Evolutionary conservation across 2,113 vertebrate species (phyloP).

Genomic region (Cochlearius cochlearius): DNA sequence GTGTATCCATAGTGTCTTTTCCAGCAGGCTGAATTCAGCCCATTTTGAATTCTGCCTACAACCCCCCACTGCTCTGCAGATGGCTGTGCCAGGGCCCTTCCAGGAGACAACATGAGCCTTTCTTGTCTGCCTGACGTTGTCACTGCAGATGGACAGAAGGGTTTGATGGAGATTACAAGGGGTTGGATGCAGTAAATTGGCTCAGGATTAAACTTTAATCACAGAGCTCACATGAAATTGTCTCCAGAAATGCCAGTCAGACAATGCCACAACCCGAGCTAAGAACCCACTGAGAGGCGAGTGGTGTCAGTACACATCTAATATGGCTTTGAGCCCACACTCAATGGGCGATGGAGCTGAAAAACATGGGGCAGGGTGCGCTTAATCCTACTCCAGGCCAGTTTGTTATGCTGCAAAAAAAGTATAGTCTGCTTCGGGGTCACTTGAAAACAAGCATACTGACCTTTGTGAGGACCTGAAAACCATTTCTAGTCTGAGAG

Average conservation of each 20-base stretch:
- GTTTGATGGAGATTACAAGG: background rate
- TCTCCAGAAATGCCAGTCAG: background rate
- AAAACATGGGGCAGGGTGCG: background rate
- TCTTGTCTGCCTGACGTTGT: background rate
- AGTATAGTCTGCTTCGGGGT: background rate
- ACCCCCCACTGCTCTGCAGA: background rate
- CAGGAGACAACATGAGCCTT: background rate
- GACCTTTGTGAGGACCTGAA: background rate
- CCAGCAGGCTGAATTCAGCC: background rate
- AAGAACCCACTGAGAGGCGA: background rate
- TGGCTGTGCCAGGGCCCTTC: accelerated
- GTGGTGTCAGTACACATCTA: background rate
- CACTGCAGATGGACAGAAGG: background rate
- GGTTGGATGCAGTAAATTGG: background rate
- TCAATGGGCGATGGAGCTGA: background rate
- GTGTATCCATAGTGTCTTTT: background rate
- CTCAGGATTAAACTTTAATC: background rate
- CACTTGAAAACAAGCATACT: background rate
- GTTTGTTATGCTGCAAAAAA: background rate
- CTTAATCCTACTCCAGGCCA: background rate
- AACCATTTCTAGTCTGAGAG: background rate
- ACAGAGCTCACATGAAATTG: background rate
- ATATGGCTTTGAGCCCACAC: background rate
- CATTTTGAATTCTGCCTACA: background rate
- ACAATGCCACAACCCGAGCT: background rate